Percentiles rank a stretch among this genome's conserved stretches.
phyloP scores from a whole-genome alignment of 2,888 invertebrate genomes.

The Trichopoda pennipes region DNA sequence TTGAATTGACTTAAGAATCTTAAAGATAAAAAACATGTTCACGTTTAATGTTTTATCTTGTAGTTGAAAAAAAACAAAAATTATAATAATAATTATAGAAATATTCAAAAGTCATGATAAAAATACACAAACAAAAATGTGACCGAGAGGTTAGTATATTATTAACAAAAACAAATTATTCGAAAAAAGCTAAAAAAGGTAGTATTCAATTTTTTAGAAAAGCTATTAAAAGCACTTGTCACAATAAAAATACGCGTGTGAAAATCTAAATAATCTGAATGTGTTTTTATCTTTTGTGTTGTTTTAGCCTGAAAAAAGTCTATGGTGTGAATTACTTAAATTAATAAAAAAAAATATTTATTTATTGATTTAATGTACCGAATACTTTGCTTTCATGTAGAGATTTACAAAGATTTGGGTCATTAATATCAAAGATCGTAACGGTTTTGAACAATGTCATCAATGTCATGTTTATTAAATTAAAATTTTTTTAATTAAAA shows the following conservation, averaged over 20 bases:
- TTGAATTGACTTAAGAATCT: too few relatives aligned
- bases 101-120: constrained; percentile 19
- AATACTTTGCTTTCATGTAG: neutral
- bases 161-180: neutral
- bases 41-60: neutral
- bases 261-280: constrained; percentile 42
- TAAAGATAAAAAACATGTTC: too few relatives aligned
- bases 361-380: neutral
- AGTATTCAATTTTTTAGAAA: neutral
- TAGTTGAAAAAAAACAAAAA: neutral
- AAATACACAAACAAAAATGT: neutral
- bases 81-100: neutral
- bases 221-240: neutral
- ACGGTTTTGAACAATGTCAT: too few relatives aligned
- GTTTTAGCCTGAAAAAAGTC: neutral
- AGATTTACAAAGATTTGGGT: neutral
- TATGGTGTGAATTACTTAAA: neutral
- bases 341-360: neutral
- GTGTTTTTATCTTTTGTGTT: neutral
- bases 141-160: constrained; percentile 22
- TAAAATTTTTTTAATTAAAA: too few relatives aligned
- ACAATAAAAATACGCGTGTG: constrained; percentile 41
- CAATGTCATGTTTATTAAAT: too few relatives aligned
- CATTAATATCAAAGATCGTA: neutral
- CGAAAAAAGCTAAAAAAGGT: constrained; percentile 1